These are phyloP conservation scores for Leucoma salicis DNA, from an alignment of 2,888 invertebrate genomes.

Conservation along the genomic window DNA sequence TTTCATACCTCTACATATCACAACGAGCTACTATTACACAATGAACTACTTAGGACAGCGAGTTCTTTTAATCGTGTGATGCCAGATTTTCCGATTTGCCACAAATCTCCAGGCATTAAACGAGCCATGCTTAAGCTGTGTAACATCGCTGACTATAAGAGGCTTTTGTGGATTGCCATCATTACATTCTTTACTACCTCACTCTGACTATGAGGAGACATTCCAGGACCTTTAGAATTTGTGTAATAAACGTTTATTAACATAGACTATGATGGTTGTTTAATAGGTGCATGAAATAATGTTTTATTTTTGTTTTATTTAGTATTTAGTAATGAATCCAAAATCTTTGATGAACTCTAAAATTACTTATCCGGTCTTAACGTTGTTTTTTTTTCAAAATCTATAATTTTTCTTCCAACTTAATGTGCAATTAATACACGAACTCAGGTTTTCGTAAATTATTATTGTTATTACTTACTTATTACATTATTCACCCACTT, in stretches of 20 bases:
- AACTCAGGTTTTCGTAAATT: conserved; percentile 13
- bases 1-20: too few species aligned
- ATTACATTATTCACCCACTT: too few species aligned
- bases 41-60: background rate
- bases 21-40: too few species aligned
- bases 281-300: conserved; percentile 2
- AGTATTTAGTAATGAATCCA: too few species aligned
- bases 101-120: conserved; percentile 29
- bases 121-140: conserved; percentile 32
- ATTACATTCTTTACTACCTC: conserved; percentile 19
- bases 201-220: conserved; percentile 9
- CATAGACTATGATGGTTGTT: conserved; percentile 8
- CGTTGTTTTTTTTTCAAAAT: too few species aligned
- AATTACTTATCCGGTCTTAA: too few species aligned
- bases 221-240: conserved; percentile 9
- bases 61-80: conserved; percentile 8
- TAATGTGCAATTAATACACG: too few species aligned
- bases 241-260: conserved; percentile 7
- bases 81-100: conserved; percentile 17
- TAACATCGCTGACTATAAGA: conserved; percentile 27
- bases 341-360: too few species aligned
- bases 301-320: background rate
- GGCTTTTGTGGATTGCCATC: conserved; percentile 23
- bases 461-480: conserved; percentile 8
- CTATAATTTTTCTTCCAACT: too few species aligned